phyloP scores from a whole-genome alignment of 1,140 invertebrate species.

The Nephila pilipes region DNA sequence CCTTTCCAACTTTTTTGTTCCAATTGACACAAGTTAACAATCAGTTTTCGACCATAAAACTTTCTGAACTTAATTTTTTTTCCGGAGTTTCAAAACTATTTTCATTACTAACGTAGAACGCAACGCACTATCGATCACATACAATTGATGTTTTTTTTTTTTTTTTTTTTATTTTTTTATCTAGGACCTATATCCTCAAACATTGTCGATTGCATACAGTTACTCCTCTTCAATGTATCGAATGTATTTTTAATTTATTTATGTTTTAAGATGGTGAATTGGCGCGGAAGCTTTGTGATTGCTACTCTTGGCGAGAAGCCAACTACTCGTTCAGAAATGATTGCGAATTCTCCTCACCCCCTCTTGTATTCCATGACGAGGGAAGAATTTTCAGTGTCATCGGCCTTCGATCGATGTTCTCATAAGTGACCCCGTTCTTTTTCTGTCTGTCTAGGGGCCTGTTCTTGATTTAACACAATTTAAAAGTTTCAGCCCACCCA shows the following conservation, averaged over 20 bases:
- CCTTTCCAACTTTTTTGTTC: too few species aligned
- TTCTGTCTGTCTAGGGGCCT: background rate
- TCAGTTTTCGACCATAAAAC: background rate
- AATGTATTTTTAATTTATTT: background rate
- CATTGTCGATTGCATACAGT: background rate
- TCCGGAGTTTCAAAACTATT: background rate
- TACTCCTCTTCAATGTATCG: background rate
- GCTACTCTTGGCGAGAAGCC: conserved; percentile 7
- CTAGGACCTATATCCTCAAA: background rate
- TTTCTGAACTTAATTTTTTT: background rate
- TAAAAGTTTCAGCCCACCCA: background rate
- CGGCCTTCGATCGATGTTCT: conserved; percentile 47
- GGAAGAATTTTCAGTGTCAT: conserved; percentile 52
- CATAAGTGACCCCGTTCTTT: conserved; percentile 39
- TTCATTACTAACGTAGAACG: background rate
- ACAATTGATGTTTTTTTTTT: background rate
- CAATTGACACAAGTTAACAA: background rate
- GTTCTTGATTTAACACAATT: conserved; percentile 6
- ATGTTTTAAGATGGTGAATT: conserved; percentile 9
- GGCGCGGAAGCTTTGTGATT: background rate
- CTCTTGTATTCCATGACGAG: background rate
- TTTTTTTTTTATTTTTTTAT: too few species aligned
- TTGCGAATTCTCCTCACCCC: background rate
- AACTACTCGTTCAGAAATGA: conserved; percentile 28
- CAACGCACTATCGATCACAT: background rate